These are phyloP conservation scores for Scopus umbretta DNA, from an alignment of 2,113 vertebrate genomes.

Conservation along the genomic window DNA sequence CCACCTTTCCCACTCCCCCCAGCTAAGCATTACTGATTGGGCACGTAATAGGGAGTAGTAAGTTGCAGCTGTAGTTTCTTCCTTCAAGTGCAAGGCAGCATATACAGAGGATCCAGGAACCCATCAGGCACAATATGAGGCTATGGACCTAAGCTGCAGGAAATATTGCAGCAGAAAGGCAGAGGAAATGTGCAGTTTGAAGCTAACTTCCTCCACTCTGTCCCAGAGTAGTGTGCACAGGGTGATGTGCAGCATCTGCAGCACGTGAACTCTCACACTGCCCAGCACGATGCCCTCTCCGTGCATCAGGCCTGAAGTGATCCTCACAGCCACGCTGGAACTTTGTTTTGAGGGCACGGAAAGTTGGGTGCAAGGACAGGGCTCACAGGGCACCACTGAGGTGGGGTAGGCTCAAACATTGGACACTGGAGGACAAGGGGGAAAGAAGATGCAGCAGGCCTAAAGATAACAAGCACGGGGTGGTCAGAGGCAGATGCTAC, in stretches of 20 bases:
- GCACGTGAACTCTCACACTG: fast-evolving
- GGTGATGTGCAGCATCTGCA: background rate
- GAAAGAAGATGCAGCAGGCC: background rate
- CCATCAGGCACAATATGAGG: background rate
- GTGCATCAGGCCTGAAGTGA: background rate
- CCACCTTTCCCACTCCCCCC: background rate
- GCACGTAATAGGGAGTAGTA: background rate
- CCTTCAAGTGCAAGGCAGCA: background rate
- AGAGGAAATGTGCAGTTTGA: background rate
- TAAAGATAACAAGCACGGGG: background rate
- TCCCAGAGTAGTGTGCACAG: background rate
- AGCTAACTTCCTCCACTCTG: background rate
- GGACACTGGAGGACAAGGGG: background rate
- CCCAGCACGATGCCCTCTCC: background rate
- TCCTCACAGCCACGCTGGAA: background rate
- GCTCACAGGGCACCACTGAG: background rate
- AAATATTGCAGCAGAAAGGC: background rate
- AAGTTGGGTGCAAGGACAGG: background rate
- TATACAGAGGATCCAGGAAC: background rate
- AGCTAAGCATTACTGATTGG: background rate
- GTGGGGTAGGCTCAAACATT: background rate
- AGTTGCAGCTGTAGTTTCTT: background rate
- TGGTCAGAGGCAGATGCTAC: background rate
- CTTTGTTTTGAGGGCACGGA: background rate
- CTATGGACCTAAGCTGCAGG: background rate